These are phyloP conservation scores for Tribolium freemani DNA, from an alignment of 2,888 invertebrate genomes.

Conservation along the genomic window DNA sequence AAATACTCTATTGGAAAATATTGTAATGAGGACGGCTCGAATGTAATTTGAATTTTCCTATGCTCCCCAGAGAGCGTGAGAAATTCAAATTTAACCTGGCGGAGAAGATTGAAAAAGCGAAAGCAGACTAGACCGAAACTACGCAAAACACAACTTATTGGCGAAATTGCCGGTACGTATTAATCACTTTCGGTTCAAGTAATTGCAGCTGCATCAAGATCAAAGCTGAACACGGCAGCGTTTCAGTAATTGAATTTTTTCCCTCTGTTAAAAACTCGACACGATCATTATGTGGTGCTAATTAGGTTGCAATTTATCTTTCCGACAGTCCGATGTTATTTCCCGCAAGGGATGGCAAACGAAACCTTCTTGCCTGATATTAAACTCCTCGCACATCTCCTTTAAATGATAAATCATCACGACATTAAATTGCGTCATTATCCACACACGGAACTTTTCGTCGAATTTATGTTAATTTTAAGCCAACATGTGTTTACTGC, in stretches of 20 bases:
- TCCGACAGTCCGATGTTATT: constrained; percentile 16
- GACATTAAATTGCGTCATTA: constrained; percentile 15
- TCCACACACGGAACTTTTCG: not conserved
- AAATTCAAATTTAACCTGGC: constrained; percentile 7
- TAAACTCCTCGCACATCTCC: constrained; percentile 10
- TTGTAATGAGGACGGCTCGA: constrained; percentile 21
- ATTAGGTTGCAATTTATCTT: constrained; percentile 37
- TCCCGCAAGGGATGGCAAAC: constrained; percentile 22
- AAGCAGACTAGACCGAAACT: not conserved
- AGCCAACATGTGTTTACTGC: not conserved
- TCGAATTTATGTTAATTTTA: not conserved
- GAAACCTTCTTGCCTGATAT: constrained; percentile 12
- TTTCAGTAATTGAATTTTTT: constrained; percentile 30
- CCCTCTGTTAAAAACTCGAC: constrained; percentile 15
- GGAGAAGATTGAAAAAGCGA: constrained; percentile 17
- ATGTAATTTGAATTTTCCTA: constrained; percentile 22
- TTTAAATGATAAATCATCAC: constrained; percentile 28
- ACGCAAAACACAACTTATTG: not conserved
- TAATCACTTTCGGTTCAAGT: too few species aligned
- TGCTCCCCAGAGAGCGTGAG: constrained; percentile 4
- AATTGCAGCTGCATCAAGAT: constrained; percentile 12
- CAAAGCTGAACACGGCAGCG: not conserved
- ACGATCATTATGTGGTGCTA: constrained; percentile 35
- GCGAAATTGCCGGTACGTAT: too few species aligned
- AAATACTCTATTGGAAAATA: constrained; percentile 4